These are phyloP conservation scores for Cephalopholis sonnerati DNA, from an alignment of 2,113 vertebrate genomes.

Conservation along the genomic window DNA sequence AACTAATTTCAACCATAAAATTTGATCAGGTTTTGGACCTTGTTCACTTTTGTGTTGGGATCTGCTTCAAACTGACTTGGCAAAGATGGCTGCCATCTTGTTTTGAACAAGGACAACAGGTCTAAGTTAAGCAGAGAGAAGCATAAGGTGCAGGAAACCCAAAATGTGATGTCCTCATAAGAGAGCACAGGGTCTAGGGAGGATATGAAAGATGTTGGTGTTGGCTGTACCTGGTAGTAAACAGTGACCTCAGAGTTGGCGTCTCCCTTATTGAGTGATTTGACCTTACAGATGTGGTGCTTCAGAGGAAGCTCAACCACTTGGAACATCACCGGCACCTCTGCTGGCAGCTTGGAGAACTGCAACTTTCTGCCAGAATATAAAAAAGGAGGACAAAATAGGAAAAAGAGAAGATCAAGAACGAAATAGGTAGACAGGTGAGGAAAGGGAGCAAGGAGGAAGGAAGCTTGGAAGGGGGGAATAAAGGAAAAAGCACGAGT, in stretches of 20 bases:
- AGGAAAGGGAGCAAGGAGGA: background rate
- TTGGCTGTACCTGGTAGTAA: conserved; percentile 93
- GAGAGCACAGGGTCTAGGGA: background rate
- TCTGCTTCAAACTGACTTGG: too few relatives aligned
- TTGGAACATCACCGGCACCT: conserved; percentile 94
- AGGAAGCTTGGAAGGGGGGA: background rate
- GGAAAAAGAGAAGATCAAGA: background rate
- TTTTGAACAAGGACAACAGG: too few relatives aligned
- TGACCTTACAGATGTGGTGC: conserved; percentile 95
- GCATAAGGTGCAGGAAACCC: too few relatives aligned
- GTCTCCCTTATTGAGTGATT: conserved; percentile 93
- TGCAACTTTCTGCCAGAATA: conserved; percentile 88
- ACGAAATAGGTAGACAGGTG: background rate
- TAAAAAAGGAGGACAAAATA: background rate
- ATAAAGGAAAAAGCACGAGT: background rate
- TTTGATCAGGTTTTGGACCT: too few relatives aligned
- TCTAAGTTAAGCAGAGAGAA: too few relatives aligned
- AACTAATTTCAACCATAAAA: too few relatives aligned
- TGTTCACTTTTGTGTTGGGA: too few relatives aligned
- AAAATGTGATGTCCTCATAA: too few relatives aligned
- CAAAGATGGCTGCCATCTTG: too few relatives aligned
- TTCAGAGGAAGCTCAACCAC: conserved; percentile 92
- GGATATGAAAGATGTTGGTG: background rate
- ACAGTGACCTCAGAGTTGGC: conserved; percentile 98
- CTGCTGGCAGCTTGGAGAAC: conserved; percentile 86